These are phyloP conservation scores for Patella vulgata DNA, from an alignment of 1,140 invertebrate species.

Conservation along the genomic window DNA sequence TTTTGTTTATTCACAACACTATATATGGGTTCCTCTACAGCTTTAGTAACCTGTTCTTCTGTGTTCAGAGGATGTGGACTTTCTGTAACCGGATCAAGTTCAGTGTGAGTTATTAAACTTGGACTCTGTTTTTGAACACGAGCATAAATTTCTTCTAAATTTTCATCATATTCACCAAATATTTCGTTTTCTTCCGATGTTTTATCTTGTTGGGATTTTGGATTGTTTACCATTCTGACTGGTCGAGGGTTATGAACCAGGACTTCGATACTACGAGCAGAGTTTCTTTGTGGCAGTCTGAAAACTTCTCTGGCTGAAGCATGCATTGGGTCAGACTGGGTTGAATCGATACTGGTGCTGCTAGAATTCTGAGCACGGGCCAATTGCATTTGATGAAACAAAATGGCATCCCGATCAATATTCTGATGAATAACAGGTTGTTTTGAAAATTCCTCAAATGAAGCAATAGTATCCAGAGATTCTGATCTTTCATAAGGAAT, in stretches of 20 bases:
- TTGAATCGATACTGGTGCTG: slow-evolving; percentile 52
- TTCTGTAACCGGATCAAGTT: neutral
- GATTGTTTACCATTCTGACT: slow-evolving; percentile 10
- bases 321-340: slow-evolving; percentile 54
- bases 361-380: slow-evolving; percentile 41
- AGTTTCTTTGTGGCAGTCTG: slow-evolving; percentile 27
- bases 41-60: neutral
- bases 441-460: slow-evolving; percentile 48
- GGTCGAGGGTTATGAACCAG: slow-evolving; percentile 43
- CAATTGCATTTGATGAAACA: slow-evolving; percentile 62
- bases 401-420: slow-evolving; percentile 58
- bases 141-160: slow-evolving; percentile 5
- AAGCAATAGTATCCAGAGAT: slow-evolving; percentile 40
- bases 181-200: slow-evolving; percentile 14
- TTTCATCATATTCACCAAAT: neutral
- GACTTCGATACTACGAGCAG: slow-evolving; percentile 60
- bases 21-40: slow-evolving; percentile 30
- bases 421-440: slow-evolving; percentile 33
- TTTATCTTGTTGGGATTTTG: slow-evolving; percentile 19
- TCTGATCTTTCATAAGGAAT: slow-evolving; percentile 19
- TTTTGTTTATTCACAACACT: slow-evolving; percentile 27
- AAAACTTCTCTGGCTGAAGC: slow-evolving; percentile 39
- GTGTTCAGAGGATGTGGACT: neutral
- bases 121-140: slow-evolving; percentile 1
- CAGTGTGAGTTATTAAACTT: neutral